Evolutionary conservation across 2,113 vertebrate species (phyloP).

Genomic region (Thymallus thymallus): DNA sequence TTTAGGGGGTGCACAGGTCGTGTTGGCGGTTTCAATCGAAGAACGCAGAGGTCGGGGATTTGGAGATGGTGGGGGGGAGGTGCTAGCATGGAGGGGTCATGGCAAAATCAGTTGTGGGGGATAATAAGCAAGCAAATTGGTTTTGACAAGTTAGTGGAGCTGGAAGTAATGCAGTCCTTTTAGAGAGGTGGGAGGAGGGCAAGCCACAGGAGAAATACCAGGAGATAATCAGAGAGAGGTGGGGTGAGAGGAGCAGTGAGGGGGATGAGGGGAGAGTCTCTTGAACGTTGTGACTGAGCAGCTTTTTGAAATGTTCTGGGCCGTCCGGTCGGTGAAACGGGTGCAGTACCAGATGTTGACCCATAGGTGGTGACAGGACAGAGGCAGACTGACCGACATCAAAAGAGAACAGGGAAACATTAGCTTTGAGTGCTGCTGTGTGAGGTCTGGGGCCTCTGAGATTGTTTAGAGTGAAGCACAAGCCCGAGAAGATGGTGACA

Average conservation of each 20-base stretch:
- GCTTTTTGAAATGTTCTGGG: constrained; percentile 23
- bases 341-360: constrained; percentile 7
- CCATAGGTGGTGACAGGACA: constrained; percentile 50
- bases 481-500: no score
- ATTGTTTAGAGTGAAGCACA: no score
- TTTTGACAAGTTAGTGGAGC: constrained; percentile 81
- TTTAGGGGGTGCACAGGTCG: constrained; percentile 64
- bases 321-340: background rate
- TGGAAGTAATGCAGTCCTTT: constrained; percentile 81
- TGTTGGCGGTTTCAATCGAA: constrained; percentile 69
- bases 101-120: constrained; percentile 75
- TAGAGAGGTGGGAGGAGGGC: constrained; percentile 70
- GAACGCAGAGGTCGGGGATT: constrained; percentile 62
- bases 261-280: constrained; percentile 24
- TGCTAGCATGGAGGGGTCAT: constrained; percentile 59
- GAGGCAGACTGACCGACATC: constrained; percentile 8
- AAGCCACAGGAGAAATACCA: constrained; percentile 68
- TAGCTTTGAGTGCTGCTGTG: background rate
- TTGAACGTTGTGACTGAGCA: constrained; percentile 46
- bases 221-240: constrained; percentile 77
- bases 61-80: background rate
- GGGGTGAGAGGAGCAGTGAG: constrained; percentile 14
- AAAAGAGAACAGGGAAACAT: background rate
- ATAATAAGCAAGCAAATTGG: constrained; percentile 83
- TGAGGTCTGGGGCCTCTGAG: background rate